phyloP scores from a whole-genome alignment of 2,113 vertebrate species.

The Megalops atlanticus region DNA sequence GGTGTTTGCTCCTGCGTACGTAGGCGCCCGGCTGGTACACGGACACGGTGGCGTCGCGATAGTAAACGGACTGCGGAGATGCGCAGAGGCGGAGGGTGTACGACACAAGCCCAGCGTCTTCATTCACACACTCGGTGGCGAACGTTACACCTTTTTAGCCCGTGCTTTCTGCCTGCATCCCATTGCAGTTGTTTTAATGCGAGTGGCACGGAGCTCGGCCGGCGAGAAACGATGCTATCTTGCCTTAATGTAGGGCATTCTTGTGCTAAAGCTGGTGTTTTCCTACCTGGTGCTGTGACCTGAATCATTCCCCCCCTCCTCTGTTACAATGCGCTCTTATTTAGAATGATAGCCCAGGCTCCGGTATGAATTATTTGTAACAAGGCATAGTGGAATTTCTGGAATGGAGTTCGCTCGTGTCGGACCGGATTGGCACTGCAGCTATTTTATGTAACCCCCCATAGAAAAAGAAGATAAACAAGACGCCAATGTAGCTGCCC shows the following conservation, averaged over 20 bases:
- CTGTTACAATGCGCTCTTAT: slow-evolving; percentile 60
- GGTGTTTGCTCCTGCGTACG: background rate
- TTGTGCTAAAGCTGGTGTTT: slow-evolving; percentile 42
- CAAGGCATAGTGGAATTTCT: slow-evolving; percentile 45
- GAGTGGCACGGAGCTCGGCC: background rate
- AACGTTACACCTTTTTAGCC: background rate
- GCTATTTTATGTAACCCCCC: slow-evolving; percentile 1
- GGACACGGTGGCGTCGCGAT: background rate
- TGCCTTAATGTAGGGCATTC: background rate
- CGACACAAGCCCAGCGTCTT: background rate
- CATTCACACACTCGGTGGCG: background rate
- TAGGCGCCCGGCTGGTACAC: too few relatives aligned
- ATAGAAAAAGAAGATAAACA: background rate
- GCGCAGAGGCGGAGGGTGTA: background rate
- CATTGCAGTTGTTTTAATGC: background rate
- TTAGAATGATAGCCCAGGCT: slow-evolving; percentile 60
- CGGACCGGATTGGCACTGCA: slow-evolving; percentile 26
- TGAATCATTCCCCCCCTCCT: slow-evolving; percentile 58
- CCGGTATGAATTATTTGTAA: slow-evolving; percentile 53
- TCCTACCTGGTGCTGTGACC: slow-evolving; percentile 49
- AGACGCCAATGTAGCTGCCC: background rate
- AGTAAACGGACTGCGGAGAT: background rate
- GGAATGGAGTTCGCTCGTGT: slow-evolving; percentile 37
- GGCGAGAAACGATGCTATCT: background rate
- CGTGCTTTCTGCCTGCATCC: background rate